Percentiles rank a stretch among this genome's conserved stretches.
These are phyloP conservation scores for Diabrotica virgifera DNA, from an alignment of 1,140 invertebrate species.

Conservation along the genomic window DNA sequence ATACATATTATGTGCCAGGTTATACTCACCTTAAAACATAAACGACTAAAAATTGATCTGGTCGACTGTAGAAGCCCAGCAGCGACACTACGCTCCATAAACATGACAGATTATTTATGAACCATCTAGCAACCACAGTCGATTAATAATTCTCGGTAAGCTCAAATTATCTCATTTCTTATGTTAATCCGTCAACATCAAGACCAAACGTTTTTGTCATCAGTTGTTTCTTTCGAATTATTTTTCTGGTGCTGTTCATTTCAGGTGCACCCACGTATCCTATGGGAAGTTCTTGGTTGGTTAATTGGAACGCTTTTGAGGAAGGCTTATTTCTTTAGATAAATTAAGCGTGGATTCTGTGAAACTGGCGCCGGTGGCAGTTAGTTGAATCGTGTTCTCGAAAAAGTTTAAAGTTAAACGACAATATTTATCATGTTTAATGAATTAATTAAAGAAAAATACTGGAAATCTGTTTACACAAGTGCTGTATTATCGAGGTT, in stretches of 20 bases:
- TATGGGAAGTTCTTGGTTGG: background rate
- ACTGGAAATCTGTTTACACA: too few species aligned
- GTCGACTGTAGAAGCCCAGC: slow-evolving; percentile 1
- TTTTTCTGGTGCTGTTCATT: slow-evolving; percentile 6
- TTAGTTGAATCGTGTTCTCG: too few species aligned
- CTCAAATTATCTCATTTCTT: slow-evolving; percentile 17
- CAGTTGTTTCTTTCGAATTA: slow-evolving; percentile 5
- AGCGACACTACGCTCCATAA: slow-evolving; percentile 2
- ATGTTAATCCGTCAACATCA: slow-evolving; percentile 19
- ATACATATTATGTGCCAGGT: too few species aligned
- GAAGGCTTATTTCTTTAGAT: slow-evolving; percentile 7
- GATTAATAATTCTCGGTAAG: slow-evolving; percentile 17
- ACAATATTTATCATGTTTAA: too few species aligned
- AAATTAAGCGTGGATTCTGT: background rate
- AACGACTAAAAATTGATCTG: background rate
- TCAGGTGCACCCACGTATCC: background rate
- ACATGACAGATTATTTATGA: slow-evolving; percentile 15
- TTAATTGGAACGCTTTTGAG: background rate
- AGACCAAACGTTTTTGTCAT: background rate
- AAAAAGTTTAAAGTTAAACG: too few species aligned
- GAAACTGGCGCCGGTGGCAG: too few species aligned
- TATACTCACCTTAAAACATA: background rate
- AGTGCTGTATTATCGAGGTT: too few species aligned
- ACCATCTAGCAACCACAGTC: slow-evolving; percentile 12
- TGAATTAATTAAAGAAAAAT: too few species aligned